Evolutionary conservation across 2,113 vertebrate species (phyloP), one percentile per base, ranked within the genome.

Genomic region (Erythrocebus patas): DNA sequence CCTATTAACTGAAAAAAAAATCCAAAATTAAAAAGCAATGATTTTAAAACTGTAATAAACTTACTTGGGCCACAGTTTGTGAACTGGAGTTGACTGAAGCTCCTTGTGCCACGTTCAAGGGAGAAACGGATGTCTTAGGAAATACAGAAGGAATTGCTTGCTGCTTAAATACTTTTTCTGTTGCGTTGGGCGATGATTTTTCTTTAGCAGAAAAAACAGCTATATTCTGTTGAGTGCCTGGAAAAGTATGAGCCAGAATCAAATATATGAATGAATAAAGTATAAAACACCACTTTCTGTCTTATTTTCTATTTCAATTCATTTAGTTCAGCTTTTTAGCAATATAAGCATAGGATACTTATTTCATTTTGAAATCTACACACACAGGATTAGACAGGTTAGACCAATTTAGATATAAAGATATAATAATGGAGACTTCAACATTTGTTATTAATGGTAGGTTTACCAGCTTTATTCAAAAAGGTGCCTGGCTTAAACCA

Each of bases 101-200:
- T 9, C 97, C 82, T 13, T 98, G 98, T 79, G 97, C 86, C 75
- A 93, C 52, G 81, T 97, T 96, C 85, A 97, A 91, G 94, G 98
- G 95, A 45, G 98, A 89, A 66, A 96, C 14, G 27, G 96, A 87
- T 59, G 92, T 97, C 61, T 99, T 98, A 45, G 85, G 97, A 94
- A 99, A 97, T 61, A 98, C 97, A 12, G 96, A 84, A 18, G 89
- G 59, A 92, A 72, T 91, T 83, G 94, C 98, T 6, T 99, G 98
- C 90, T 99, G 99, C 84, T 99, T 99, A 88, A 98, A 97, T 48
- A 98, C 45, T 72, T 98, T 99, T 96, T 98, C 98, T 86, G 98
- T 98, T 79, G 98, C 75, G 23, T 98, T 98, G 73, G 98, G 97
- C 23, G 17, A 97, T 18, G 98, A 76, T 40, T 94, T 98, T 92